These are phyloP conservation scores for Catostomus latipinnis DNA, from an alignment of 2,797 vertebrate genomes.

Conservation along the genomic window DNA sequence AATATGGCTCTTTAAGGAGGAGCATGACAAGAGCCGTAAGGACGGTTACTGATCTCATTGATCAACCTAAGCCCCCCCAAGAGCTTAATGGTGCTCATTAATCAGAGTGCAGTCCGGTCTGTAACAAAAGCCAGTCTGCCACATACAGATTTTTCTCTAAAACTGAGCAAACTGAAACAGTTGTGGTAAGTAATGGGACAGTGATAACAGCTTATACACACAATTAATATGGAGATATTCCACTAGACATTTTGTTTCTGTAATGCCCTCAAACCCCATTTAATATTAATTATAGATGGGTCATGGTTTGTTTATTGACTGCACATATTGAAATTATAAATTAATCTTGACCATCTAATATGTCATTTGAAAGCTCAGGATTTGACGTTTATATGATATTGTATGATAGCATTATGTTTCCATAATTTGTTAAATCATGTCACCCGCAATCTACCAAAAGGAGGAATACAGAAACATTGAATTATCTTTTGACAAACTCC, in stretches of 20 bases:
- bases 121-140: conserved; percentile 20
- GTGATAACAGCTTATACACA: not conserved
- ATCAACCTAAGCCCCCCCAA: conserved; percentile 33
- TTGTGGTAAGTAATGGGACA: not conserved
- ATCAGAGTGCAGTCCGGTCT: conserved; percentile 28
- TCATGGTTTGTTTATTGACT: not conserved
- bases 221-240: not conserved
- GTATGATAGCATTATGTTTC: too few relatives aligned
- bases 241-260: not conserved
- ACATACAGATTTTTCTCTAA: not conserved
- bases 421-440: too few relatives aligned
- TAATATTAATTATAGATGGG: not conserved
- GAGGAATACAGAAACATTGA: not conserved
- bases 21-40: conserved; percentile 30
- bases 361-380: too few relatives aligned
- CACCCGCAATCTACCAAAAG: not conserved
- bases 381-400: too few relatives aligned
- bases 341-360: too few relatives aligned
- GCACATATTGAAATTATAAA: too few relatives aligned
- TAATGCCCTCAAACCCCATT: not conserved
- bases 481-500: not conserved
- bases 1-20: conserved; percentile 28
- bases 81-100: conserved; percentile 42
- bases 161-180: not conserved
- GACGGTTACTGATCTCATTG: conserved; percentile 37